These are phyloP conservation scores for Ctenosaura bakeri DNA, from an alignment of 2,797 vertebrate species.

Conservation along the genomic window DNA sequence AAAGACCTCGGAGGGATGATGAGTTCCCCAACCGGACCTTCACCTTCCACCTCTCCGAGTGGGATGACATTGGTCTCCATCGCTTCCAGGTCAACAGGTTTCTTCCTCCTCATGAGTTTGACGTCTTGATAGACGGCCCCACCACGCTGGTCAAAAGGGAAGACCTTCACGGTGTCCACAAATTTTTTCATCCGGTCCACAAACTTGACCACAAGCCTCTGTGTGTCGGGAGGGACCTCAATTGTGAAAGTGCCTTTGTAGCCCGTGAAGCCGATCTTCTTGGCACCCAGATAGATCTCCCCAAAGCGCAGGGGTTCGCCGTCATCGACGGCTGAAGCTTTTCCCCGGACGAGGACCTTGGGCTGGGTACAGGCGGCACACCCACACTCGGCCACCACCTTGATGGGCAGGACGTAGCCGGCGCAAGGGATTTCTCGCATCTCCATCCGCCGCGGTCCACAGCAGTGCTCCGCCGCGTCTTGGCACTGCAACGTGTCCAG, in stretches of 20 bases:
- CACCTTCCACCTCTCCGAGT: slow-evolving; percentile 85
- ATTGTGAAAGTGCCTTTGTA: slow-evolving; percentile 94
- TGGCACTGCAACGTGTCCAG: slow-evolving; percentile 84
- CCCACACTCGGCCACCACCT: slow-evolving; percentile 87
- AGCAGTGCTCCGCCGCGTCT: slow-evolving; percentile 84
- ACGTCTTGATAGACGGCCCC: slow-evolving; percentile 92
- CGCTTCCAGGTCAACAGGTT: slow-evolving; percentile 85
- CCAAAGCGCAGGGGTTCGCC: slow-evolving; percentile 92
- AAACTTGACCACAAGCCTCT: slow-evolving; percentile 92
- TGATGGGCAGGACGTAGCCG: slow-evolving; percentile 87
- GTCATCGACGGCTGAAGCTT: slow-evolving; percentile 87
- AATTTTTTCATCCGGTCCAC: slow-evolving; percentile 88
- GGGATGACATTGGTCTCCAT: slow-evolving; percentile 84
- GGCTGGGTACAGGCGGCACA: slow-evolving; percentile 89
- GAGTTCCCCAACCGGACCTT: slow-evolving; percentile 89
- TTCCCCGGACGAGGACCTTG: slow-evolving; percentile 88
- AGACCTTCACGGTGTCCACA: slow-evolving; percentile 89
- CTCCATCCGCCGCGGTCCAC: slow-evolving; percentile 87
- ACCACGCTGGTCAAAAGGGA: slow-evolving; percentile 91
- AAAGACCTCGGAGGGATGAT: slow-evolving; percentile 90
- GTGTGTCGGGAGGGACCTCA: slow-evolving; percentile 85
- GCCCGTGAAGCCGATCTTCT: slow-evolving; percentile 90
- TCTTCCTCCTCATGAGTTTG: slow-evolving; percentile 90
- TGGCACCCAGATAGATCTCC: slow-evolving; percentile 89
- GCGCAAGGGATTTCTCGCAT: slow-evolving; percentile 84